These are phyloP conservation scores for Rhombomys opimus DNA, from an alignment of 2,113 vertebrate genomes.

Conservation along the genomic window DNA sequence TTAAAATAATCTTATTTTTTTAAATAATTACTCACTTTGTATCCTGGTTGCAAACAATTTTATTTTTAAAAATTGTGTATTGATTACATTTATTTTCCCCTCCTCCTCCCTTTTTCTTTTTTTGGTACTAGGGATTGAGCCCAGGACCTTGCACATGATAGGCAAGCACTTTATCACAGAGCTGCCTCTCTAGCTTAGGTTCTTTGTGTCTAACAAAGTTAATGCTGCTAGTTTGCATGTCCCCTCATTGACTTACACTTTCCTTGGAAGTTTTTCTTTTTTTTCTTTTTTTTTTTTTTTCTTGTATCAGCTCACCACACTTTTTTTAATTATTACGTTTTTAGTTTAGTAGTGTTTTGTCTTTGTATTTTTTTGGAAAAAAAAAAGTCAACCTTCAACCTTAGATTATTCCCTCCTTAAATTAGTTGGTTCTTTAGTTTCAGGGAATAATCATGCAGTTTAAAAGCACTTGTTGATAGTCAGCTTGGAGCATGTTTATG, in stretches of 20 bases:
- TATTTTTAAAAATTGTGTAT: neutral
- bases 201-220: neutral
- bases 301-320: neutral
- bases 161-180: neutral
- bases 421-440: neutral
- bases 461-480: conserved; percentile 22
- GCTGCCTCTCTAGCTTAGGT: neutral
- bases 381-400: neutral
- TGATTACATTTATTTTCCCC: neutral
- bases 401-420: neutral
- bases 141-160: neutral
- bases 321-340: neutral
- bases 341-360: conserved; percentile 10
- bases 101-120: neutral
- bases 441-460: conserved; percentile 12
- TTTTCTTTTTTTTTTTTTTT: neutral
- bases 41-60: neutral
- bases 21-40: no score
- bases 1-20: no score
- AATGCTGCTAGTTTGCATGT: conserved; percentile 34
- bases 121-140: neutral
- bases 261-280: neutral
- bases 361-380: neutral
- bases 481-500: neutral
- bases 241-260: conserved; percentile 12